Evolutionary conservation across 2,888 invertebrate genomes (phyloP), one percentile per base, ranked within the genome.

Genomic region (Tinea pellionella): DNA sequence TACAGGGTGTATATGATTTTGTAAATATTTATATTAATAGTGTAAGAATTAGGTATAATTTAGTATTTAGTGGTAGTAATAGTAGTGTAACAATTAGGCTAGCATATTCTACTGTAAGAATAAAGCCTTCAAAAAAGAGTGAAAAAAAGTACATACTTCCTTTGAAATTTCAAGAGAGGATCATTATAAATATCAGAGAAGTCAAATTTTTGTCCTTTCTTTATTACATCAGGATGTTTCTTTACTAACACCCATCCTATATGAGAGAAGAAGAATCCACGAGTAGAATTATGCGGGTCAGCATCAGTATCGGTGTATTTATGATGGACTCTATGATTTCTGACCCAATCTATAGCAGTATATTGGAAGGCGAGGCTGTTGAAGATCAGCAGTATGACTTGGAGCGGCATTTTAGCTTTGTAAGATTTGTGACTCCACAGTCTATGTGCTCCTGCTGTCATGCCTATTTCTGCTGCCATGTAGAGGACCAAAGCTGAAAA

Each of bases 241-340:
- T 89, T 89, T 64, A 90, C 90, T 59, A 95, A 71, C 43, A 95
- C 77, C 95, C 95, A 96, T n/a, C 95, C 95, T 59, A 95, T 86
- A 72, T 96, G 95, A 0, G 94, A 88, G 74, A 93, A 95, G 85
- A 95, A 95, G 77, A 96, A 94, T 1, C 96, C 96, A 58, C 94
- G 84, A 8, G 69, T 89, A 0, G 93, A 91, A 68, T 94, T 94
- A 71, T 94, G 93, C 0, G 94, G 94, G 72, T 94, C 94, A 0
- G 93, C 94, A 70, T 93, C 89, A 0, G 94, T 94, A 69, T 94
- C 94, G 62, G 90, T 91, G 82, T 89, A 94, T 69, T 94, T 94
- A 77, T 94, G 94, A 68, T 94, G 92, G 9, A 92, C 88, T 55
- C 92, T 78, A 69, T 90, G 90, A 63, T 91, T 90, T 64, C 90